Base-by-base conservation (phyloP, 2,888 invertebrate genomes). In the Drosophila mimica region DNA sequence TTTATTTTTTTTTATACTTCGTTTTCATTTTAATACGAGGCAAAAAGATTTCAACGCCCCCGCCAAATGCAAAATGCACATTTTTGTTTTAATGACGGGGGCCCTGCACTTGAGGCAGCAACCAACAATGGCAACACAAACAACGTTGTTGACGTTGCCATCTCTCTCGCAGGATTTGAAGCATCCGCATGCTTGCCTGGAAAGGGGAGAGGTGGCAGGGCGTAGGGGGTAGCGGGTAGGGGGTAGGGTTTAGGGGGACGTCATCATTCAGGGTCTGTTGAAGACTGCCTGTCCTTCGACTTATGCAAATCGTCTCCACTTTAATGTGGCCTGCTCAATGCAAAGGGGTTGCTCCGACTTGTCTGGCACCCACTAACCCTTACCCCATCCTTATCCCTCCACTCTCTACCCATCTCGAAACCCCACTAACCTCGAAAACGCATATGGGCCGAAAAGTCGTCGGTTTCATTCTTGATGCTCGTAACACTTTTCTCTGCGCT, bases 341-440 rank as follows among this genome's bases (percentile, higher is more conserved):
- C 74, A 72, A 59, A 59, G 67, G 73, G 69, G 46, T 25, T 46
- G 46, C 74, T 68, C 63, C 38, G 31, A 51, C 49, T 25, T 68
- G 77, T 79, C 77, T 68, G 71, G 31, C 36, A 56, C 28, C 15
- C 28, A 38, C 13, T 46, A 46, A n/a, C n/a, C 28, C 17, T 8
- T 15, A 15, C 15, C 11, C 36, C 25, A 25, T 25, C 25, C 25
- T 2, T 25, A 1, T 15, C 0, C 2, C 17, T 15, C 28, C 36
- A 5, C 3, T 13, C 15, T 17, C 28, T 15, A 11, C 20, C n/a
- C 52, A 38, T 56, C 54, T n/a, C 28, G 28, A 46, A 70, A 81
- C 69, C 72, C 81, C 84, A 90, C 70, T 90, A 87, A 86, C 89
- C 90, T 90, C 87, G 77, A 85, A 88, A 82, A 66, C 30, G 46